Evolutionary conservation across 2,797 vertebrate genomes (phyloP), one percentile per base, ranked within the genome.

Genomic region (Graptemys geographica): DNA sequence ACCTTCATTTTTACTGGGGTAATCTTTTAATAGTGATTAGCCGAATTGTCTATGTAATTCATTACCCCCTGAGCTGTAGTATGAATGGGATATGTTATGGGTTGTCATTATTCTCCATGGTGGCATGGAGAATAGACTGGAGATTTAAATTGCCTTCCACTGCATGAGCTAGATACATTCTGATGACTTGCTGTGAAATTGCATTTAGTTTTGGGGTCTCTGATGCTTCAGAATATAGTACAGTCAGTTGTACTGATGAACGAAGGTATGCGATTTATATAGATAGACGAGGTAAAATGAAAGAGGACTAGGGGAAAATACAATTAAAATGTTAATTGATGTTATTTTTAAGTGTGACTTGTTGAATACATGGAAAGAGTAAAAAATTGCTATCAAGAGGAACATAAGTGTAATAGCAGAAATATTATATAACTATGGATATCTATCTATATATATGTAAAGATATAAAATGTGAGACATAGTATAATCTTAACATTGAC

Each of bases 401-500:
- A 84, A 95, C 96, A 90, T 89, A 95, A 94, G 94, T 96, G 84
- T 5, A 96, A 88, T 81, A 94, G 84, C 84, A 79, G 90, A 96
- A 95, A 96, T 97, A 91, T 74, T 86, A 56, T 86, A 47, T 6
- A 10, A 80, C 18, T 81, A 51, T 94, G 27, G 86, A 59, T 72
- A 51, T 3, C 2, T 59, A 28, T 78, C 69, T 91, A 51, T 80
- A 31, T 91, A 15, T 53, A 28, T 93, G 56, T 86, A n/a, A 83
- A 79, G 87, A 90, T 92, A 76, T 62, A 95, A 86, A 90, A 95
- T 95, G 88, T 95, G 88, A 95, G 94, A 96, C 88, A 91, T 56
- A 91, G 87, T 94, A 91, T 93, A 86, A 96, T 98, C 96, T 98
- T 97, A 97, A 96, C 88, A 69, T 97, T 97, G 96, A 96, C 97